phyloP scores from a whole-genome alignment of 2,113 vertebrate genomes.

The Ginglymostoma cirratum region DNA sequence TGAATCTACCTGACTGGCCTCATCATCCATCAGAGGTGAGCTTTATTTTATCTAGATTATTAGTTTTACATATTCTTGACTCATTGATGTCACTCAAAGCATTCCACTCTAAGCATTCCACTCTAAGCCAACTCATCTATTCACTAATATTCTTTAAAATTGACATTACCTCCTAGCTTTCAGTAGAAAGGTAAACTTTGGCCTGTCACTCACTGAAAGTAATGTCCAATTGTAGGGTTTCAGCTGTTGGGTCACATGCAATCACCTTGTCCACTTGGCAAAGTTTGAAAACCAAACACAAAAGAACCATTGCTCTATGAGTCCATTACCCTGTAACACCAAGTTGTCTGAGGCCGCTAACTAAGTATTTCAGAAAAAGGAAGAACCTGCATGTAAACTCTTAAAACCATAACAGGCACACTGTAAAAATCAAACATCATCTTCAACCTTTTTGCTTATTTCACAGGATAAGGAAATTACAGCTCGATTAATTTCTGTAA shows the following conservation, averaged over 20 bases:
- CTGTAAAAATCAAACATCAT: neutral
- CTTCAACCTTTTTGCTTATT: neutral
- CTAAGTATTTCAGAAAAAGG: neutral
- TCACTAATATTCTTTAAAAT: neutral
- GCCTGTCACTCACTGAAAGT: neutral
- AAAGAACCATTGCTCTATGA: neutral
- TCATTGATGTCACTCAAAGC: neutral
- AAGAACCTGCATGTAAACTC: neutral
- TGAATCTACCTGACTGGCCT: neutral
- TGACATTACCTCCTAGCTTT: neutral
- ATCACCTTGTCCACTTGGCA: neutral
- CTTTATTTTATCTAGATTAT: neutral
- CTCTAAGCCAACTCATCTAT: neutral
- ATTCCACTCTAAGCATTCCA: neutral
- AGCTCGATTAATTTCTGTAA: neutral
- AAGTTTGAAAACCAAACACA: neutral
- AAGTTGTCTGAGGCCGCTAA: neutral
- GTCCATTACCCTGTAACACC: too few relatives aligned
- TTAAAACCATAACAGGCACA: neutral
- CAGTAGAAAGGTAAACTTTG: neutral
- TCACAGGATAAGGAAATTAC: too few relatives aligned
- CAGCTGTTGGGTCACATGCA: neutral
- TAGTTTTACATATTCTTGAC: too few relatives aligned
- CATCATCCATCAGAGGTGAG: neutral
- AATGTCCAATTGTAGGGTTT: neutral